phyloP scores from a whole-genome alignment of 1,140 invertebrate genomes.

The Cotesia chilonis region DNA sequence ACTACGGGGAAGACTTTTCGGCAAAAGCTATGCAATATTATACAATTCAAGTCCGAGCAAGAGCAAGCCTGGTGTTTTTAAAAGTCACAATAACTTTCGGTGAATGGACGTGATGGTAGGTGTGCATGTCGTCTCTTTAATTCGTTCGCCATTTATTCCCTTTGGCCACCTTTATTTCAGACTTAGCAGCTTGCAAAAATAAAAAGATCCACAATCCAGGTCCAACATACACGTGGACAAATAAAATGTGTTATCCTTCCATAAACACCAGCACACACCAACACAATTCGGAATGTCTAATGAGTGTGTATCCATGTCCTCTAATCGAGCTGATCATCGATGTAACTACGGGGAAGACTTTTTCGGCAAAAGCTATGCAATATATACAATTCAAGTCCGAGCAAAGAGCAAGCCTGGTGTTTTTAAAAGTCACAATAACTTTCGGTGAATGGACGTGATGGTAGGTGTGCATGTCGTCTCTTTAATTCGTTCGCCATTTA shows the following conservation, averaged over 20 bases:
- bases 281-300: conserved; percentile 31
- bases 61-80: conserved; percentile 13
- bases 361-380: conserved; percentile 17
- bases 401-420: neutral
- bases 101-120: neutral
- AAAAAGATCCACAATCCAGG: conserved; percentile 2
- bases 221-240: no score
- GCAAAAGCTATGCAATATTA: neutral
- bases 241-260: neutral
- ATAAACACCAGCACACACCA: conserved; percentile 24
- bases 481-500: conserved; percentile 2
- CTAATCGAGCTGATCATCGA: conserved; percentile 32
- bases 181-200: conserved; percentile 17
- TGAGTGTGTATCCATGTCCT: conserved; percentile 39
- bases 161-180: neutral
- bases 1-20: conserved; percentile 19
- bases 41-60: no score
- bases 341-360: neutral
- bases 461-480: neutral
- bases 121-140: neutral
- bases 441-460: neutral
- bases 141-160: conserved; percentile 1
- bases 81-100: conserved; percentile 14
- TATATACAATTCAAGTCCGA: no score
- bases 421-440: conserved; percentile 18